These are phyloP conservation scores for Sigmodon hispidus DNA, from an alignment of 2,113 vertebrate genomes.

Conservation along the genomic window DNA sequence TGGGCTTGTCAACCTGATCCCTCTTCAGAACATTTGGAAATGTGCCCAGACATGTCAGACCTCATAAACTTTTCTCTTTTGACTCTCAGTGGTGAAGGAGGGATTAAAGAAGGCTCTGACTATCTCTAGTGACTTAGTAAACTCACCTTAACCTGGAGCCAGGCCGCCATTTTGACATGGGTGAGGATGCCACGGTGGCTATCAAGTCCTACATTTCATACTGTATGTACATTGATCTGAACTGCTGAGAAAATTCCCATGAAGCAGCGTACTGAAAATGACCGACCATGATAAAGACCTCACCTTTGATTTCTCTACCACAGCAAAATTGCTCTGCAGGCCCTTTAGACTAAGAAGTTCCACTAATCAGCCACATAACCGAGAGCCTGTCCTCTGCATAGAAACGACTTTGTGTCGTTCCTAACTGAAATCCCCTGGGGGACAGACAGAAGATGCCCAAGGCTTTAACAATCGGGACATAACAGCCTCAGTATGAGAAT, in stretches of 20 bases:
- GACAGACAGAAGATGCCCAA: constrained; percentile 71
- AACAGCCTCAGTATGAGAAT: constrained; percentile 54
- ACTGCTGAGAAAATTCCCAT: constrained; percentile 69
- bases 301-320: constrained; percentile 65
- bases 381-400: constrained; percentile 45
- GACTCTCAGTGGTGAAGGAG: constrained; percentile 67
- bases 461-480: constrained; percentile 56
- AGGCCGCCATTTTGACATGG: constrained; percentile 58
- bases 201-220: neutral
- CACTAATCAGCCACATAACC: constrained; percentile 69
- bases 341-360: constrained; percentile 61
- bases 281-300: constrained; percentile 76
- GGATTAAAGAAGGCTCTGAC: constrained; percentile 50
- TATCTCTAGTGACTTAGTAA: constrained; percentile 69
- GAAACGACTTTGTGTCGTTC: constrained; percentile 76
- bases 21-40: constrained; percentile 58
- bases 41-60: constrained; percentile 78
- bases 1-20: neutral
- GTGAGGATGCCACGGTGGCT: constrained; percentile 60
- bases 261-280: constrained; percentile 11
- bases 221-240: neutral
- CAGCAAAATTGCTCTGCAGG: constrained; percentile 67
- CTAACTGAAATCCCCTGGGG: constrained; percentile 54
- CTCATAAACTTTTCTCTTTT: constrained; percentile 77
- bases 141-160: constrained; percentile 40